phyloP scores from a whole-genome alignment of 2,888 invertebrate species.

The Coelogynopora nodosa region DNA sequence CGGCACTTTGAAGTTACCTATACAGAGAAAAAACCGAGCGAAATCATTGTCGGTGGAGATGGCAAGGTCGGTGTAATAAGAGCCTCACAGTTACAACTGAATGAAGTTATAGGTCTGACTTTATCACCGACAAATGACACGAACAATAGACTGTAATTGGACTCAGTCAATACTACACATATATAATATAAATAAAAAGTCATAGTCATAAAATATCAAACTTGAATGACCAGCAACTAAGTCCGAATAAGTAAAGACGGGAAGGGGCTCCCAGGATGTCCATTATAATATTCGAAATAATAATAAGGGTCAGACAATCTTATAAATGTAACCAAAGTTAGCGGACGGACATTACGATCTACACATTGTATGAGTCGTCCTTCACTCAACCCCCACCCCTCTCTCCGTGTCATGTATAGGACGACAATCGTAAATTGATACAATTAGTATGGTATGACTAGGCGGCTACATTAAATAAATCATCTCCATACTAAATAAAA shows the following conservation, averaged over 20 bases:
- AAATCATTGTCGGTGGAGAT: too few relatives aligned
- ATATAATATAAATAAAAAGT: background rate
- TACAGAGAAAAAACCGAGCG: too few relatives aligned
- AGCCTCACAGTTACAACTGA: background rate
- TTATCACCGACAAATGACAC: background rate
- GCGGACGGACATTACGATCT: background rate
- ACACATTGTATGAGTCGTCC: too few relatives aligned
- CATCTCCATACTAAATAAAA: background rate
- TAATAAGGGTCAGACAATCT: background rate
- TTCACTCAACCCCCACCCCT: background rate
- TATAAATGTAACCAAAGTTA: background rate
- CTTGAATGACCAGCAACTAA: background rate
- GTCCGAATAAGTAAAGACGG: too few relatives aligned
- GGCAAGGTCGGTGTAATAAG: background rate
- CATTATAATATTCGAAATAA: too few relatives aligned
- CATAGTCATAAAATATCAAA: background rate
- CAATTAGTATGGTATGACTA: background rate
- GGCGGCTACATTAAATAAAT: background rate
- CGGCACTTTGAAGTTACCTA: too few relatives aligned
- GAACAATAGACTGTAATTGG: background rate
- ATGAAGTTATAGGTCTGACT: too few relatives aligned
- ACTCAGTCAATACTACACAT: background rate
- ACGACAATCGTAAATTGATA: background rate
- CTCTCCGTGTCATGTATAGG: background rate
- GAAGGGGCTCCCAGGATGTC: too few relatives aligned